phyloP scores from a whole-genome alignment of 1,140 invertebrate genomes.

The Eupeodes corollae region DNA sequence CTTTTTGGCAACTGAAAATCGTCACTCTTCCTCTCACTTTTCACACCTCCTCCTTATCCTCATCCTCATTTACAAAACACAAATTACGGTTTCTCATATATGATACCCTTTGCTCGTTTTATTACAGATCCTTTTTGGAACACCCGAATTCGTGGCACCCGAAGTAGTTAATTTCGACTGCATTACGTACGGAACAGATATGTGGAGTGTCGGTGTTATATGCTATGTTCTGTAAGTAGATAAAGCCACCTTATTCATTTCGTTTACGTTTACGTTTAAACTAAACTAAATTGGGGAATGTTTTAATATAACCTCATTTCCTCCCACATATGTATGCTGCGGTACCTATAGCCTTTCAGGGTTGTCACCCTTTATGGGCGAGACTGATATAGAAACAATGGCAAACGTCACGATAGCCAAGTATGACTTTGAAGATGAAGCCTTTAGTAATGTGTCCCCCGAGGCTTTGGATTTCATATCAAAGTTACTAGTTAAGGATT shows the following conservation, averaged over 20 bases:
- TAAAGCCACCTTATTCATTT: no score
- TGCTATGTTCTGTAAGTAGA: constrained; percentile 92
- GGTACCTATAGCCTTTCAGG: constrained; percentile 71
- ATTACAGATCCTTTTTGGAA: constrained; percentile 81
- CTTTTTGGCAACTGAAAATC: no score
- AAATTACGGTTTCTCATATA: not conserved
- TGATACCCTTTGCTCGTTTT: not conserved
- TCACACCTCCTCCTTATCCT: no score
- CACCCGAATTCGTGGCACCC: constrained; percentile 95
- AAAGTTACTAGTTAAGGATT: constrained; percentile 78
- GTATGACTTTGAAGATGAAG: constrained; percentile 92
- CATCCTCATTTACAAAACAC: not conserved
- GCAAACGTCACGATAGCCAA: constrained; percentile 90
- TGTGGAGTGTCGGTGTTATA: constrained; percentile 97
- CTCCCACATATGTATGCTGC: no score
- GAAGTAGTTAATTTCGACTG: constrained; percentile 98
- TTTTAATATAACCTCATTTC: no score
- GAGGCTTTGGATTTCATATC: constrained; percentile 88
- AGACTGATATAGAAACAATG: constrained; percentile 94
- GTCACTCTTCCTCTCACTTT: no score
- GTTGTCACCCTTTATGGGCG: constrained; percentile 95
- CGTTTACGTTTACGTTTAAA: not conserved
- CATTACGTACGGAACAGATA: constrained; percentile 88
- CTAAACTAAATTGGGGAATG: not conserved
- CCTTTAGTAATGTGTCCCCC: constrained; percentile 81